A percentile compares a stretch with the other conserved stretches of the same genome.
Conservation (phyloP, 2,888 invertebrate species). For the Hydriomena furcata region DNA sequence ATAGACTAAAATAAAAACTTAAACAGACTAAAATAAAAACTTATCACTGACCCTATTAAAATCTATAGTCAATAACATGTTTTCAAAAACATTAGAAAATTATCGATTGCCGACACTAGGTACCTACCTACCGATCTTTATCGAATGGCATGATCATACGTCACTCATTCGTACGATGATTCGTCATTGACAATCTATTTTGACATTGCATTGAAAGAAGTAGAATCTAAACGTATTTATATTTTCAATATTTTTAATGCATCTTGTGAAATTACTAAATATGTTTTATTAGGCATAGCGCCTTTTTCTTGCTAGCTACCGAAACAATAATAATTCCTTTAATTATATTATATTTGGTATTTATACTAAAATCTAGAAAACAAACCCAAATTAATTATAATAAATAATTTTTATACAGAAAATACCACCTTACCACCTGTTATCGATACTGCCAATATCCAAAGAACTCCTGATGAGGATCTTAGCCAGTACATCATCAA, state of each 20-base stretch:
- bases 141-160: conserved; percentile 4
- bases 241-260: too few relatives aligned
- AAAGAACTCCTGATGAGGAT: conserved; percentile 44
- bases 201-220: too few relatives aligned
- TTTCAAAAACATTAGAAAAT: conserved; percentile 18
- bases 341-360: too few relatives aligned
- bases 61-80: conserved; percentile 22
- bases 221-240: too few relatives aligned
- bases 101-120: conserved; percentile 5
- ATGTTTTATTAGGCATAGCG: too few relatives aligned
- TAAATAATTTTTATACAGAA: conserved; percentile 18
- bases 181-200: conserved; percentile 2
- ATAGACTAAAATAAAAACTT: too few relatives aligned
- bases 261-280: too few relatives aligned
- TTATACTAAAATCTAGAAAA: too few relatives aligned
- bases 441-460: conserved; percentile 24
- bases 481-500: conserved; percentile 56
- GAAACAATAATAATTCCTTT: too few relatives aligned
- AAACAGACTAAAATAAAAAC: background rate
- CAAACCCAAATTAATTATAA: too few relatives aligned
- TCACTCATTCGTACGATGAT: conserved; percentile 1
- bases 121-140: conserved; percentile 1
- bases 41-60: conserved; percentile 12
- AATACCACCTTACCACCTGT: conserved; percentile 31
- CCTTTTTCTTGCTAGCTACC: too few relatives aligned